phyloP scores from a whole-genome alignment of 2,888 invertebrate genomes.

The Calliphora vomitoria region DNA sequence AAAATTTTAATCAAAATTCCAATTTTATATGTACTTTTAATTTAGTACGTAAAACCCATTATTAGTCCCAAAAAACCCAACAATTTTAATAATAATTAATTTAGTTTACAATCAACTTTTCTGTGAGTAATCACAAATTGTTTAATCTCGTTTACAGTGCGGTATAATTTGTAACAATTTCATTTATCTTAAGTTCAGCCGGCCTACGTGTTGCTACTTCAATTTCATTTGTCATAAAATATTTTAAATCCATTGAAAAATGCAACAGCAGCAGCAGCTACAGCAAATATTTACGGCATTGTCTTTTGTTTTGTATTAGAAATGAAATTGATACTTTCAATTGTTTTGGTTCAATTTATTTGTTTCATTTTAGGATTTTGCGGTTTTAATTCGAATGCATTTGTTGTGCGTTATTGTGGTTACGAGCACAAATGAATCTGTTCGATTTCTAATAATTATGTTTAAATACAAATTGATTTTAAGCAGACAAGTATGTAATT shows the following conservation, averaged over 20 bases:
- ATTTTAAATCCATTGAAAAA: not conserved
- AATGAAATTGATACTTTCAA: constrained; percentile 47
- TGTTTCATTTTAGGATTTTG: constrained; percentile 27
- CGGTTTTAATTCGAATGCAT: constrained; percentile 34
- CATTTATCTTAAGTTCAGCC: not conserved
- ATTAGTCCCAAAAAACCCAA: not conserved
- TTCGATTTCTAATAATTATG: constrained; percentile 15
- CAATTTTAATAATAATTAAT: not conserved
- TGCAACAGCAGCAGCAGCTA: not conserved
- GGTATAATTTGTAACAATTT: not conserved
- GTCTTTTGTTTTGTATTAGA: constrained; percentile 20
- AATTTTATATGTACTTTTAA: too few relatives aligned
- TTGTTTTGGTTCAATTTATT: not conserved
- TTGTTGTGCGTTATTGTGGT: constrained; percentile 15
- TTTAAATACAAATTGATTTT: constrained; percentile 3
- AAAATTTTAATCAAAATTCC: too few relatives aligned
- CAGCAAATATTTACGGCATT: constrained; percentile 10
- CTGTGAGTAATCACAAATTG: not conserved
- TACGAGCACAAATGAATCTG: constrained; percentile 12
- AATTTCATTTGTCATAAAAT: not conserved
- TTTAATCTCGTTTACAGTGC: not conserved
- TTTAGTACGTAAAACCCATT: not conserved
- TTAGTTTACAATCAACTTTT: not conserved
- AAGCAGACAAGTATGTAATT: not conserved
- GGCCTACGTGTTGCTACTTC: constrained; percentile 21